Percentiles rank a stretch among this genome's conserved stretches.
Evolutionary conservation across 2,113 vertebrate species (phyloP).

Genomic region (Cyanoramphus novaezelandiae): DNA sequence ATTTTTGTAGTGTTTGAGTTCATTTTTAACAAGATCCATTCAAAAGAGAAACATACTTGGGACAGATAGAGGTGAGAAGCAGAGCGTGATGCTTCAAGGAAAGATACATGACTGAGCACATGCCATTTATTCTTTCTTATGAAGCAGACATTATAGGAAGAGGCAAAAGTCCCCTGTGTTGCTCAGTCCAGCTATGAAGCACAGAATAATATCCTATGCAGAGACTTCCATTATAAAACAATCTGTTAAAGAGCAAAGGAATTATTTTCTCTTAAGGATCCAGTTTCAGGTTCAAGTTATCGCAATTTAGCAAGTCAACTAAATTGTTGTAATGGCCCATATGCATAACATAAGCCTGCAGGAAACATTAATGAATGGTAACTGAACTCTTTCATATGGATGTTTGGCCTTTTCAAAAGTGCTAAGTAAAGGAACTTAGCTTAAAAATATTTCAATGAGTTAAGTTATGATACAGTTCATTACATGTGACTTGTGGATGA

Average conservation of each 20-base stretch:
- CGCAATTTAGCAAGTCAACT: not conserved
- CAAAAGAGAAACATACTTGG: not conserved
- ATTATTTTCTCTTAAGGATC: not conserved
- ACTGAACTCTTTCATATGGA: not conserved
- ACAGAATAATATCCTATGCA: not conserved
- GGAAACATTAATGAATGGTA: not conserved
- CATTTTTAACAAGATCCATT: not conserved
- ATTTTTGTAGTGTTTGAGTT: not conserved
- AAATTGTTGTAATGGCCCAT: not conserved
- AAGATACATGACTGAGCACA: not conserved
- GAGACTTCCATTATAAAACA: not conserved
- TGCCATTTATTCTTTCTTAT: not conserved
- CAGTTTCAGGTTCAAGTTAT: not conserved
- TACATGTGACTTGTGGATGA: not conserved
- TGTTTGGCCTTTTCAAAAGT: not conserved
- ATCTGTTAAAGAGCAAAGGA: not conserved
- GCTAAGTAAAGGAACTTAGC: not conserved
- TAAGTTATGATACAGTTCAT: not conserved
- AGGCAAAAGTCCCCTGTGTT: not conserved
- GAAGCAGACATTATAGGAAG: not conserved
- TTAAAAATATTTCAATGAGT: not conserved
- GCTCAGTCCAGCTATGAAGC: not conserved
- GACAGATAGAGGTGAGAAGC: not conserved
- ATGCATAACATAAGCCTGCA: not conserved
- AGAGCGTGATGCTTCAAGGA: not conserved